Evolutionary conservation across 2,888 invertebrate species (phyloP), one percentile per base, ranked within the genome.

Genomic region (Fragum whitleyi): DNA sequence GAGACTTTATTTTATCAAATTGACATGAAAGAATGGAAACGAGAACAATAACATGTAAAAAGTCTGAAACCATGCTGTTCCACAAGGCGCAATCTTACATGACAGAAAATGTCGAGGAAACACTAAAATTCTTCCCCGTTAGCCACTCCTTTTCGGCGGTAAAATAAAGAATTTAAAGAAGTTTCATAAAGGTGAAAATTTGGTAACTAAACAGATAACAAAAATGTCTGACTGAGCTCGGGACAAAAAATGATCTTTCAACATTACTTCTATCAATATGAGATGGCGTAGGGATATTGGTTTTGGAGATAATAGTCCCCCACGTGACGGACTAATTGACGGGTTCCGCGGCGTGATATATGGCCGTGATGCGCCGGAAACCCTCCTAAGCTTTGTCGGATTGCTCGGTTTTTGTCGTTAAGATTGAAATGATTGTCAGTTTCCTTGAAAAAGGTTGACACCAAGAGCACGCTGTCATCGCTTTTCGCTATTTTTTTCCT

Each of bases 281-380:
- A 57, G 74, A 68, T 76, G 36, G 76, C 75, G 59, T 23, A 61
- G 47, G 32, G 32, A 75, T 80, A 72, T 72, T 51, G 76, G 76
- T 72, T 80, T 74, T 62, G 16, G 68, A 57, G 61, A 76, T 67
- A 76, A 72, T 75, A 75, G 72, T 53, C 67, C 79, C 72, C 51
- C 36, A 21, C 23, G 75, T 75, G 79, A 75, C 79, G 57, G 26
- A 51, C 26, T 75, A 79, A 79, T 79, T 59, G 72, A 36, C 68
- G 55, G 72, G 42, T 79, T 70, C 21, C 23, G 42, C 57, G 28
- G 39, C 26, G 57, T 74, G 71, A 79, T 79, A 71, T 74, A 79
- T 79, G 70, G 67, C 51, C 19, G 74, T 55, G 21, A 74, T 74
- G 29, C 36, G 74, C 72, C 59, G 61, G 59, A 72, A 59, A 55